Conservation (phyloP, 2,888 invertebrate species). For the Tetramorium bicarinatum region DNA sequence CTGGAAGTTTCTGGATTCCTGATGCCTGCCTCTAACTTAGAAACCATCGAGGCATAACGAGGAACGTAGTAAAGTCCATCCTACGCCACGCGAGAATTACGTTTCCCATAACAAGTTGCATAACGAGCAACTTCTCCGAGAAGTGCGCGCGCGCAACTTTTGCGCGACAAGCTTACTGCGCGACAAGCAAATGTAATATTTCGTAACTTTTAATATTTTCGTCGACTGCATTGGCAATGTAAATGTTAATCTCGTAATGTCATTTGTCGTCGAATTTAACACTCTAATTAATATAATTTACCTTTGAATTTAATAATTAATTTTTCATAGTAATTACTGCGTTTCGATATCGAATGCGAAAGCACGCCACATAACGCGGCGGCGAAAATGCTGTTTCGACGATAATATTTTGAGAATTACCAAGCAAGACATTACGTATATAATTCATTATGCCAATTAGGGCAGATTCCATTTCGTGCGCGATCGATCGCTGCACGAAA, state of each 20-base stretch:
- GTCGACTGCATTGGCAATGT: neutral
- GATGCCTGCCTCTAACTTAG: neutral
- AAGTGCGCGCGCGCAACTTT: conserved; percentile 10
- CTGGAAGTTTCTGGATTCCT: conserved; percentile 13
- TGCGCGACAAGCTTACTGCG: conserved; percentile 12
- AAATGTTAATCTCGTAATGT: neutral
- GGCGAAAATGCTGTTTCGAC: neutral
- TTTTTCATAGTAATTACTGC: neutral
- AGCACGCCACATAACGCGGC: neutral
- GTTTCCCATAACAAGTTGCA: conserved; percentile 42
- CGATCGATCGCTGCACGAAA: conserved; percentile 22
- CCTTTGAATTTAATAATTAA: neutral
- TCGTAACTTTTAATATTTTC: conserved; percentile 8
- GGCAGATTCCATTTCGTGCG: conserved; percentile 23
- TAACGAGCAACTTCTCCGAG: conserved; percentile 33
- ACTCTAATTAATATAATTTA: neutral
- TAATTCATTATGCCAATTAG: conserved; percentile 24
- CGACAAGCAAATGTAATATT: neutral
- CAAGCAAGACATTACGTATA: neutral
- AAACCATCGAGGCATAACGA: conserved; percentile 7
- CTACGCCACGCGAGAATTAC: conserved; percentile 21
- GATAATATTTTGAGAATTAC: neutral
- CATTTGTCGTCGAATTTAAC: neutral
- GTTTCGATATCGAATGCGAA: neutral
- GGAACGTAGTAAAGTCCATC: conserved; percentile 13